Evolutionary conservation across 2,888 invertebrate genomes (phyloP), one percentile per base, ranked within the genome.

Genomic region (Geophilus truncorum): DNA sequence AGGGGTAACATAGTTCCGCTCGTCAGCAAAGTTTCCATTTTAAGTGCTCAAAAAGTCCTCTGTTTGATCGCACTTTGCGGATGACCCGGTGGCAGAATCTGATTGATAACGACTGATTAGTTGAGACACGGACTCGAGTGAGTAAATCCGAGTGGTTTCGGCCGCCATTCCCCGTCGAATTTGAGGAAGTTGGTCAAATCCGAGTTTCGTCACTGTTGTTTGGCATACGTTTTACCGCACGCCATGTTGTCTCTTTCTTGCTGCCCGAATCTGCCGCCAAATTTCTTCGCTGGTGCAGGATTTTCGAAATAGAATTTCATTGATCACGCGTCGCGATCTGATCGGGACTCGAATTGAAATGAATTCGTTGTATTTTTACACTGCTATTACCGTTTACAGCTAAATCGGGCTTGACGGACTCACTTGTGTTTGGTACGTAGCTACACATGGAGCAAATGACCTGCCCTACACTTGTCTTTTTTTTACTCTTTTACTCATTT

Each of bases 211-310:
- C 77, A 77, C 40, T 51, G 40, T 40, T 78, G 40, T 40, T 78
- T 78, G 78, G 78, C 45, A 45, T 78, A 78, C 78, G 78, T 78
- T 78, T 78, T 78, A 78, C 21, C 78, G 78, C 78, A 78, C 51
- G 78, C 78, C 78, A 78, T 78, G 78, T 78, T 78, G 78, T 45
- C 78, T 51, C 51, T 78, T 78, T 78, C 78, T 78, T 78, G 78
- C 78, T n/a, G 62, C 51, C 51, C 15, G 51, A 51, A 51, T 77
- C 77, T 77, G 77, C 78, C 78, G 78, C 78, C 78, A 78, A 78
- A 78, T 36, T 78, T n/a, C 51, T 51, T 51, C 6, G 51, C 18
- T 51, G n/a, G 51, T 18, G n/a, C 51, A 51, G 51, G 51, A 15
- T 51, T 51, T 51, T 51, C n/a, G n/a, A 51, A 51, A 18, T 51